phyloP scores from a whole-genome alignment of 2,797 vertebrate species.

The Urophycis tenuis region DNA sequence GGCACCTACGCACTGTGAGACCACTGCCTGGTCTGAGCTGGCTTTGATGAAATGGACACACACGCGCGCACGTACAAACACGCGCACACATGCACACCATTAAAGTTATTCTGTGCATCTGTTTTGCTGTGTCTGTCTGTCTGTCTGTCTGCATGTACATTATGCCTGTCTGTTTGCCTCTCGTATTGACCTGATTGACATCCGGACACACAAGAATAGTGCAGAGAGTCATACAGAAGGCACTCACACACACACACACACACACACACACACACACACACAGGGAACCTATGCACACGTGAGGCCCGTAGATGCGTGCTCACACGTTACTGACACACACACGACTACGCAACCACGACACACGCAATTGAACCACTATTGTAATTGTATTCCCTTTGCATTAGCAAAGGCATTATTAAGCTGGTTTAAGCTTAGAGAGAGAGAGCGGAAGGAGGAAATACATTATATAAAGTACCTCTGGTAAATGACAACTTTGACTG shows the following conservation, averaged over 20 bases:
- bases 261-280: neutral
- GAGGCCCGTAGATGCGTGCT: neutral
- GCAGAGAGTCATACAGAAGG: neutral
- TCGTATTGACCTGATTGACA: neutral
- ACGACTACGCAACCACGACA: too few relatives aligned
- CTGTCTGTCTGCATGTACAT: neutral
- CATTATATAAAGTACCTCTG: too few relatives aligned
- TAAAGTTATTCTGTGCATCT: too few relatives aligned
- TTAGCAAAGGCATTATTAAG: too few relatives aligned
- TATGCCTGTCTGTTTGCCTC: neutral
- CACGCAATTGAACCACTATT: too few relatives aligned
- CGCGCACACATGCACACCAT: neutral
- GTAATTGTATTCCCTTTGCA: too few relatives aligned
- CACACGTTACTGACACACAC: too few relatives aligned
- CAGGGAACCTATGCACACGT: neutral
- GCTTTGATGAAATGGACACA: neutral
- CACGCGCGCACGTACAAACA: neutral
- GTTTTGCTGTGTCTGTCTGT: neutral
- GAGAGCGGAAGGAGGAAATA: neutral
- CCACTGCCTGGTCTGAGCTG: neutral
- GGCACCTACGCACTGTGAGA: neutral
- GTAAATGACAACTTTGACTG: too few relatives aligned
- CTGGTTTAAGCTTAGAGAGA: neutral
- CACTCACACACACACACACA: neutral
- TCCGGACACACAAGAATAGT: neutral